phyloP scores from a whole-genome alignment of 2,888 invertebrate species.

The Ligdia adustata region DNA sequence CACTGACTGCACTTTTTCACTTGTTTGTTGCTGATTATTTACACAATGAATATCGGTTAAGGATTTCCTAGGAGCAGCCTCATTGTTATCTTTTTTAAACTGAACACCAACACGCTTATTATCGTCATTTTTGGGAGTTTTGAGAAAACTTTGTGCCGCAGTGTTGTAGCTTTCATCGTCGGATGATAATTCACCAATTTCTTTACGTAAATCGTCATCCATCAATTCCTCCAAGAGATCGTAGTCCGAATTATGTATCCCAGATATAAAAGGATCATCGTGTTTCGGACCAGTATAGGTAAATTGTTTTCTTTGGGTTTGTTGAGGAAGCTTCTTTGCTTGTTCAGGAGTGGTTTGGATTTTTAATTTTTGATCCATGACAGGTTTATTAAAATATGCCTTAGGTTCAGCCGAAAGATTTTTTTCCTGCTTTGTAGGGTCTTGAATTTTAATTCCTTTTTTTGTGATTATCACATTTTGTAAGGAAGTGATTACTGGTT shows the following conservation, averaged over 20 bases:
- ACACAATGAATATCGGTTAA: background rate
- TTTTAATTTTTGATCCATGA: background rate
- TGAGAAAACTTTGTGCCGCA: conserved; percentile 31
- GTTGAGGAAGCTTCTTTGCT: conserved; percentile 22
- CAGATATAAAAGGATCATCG: conserved; percentile 63
- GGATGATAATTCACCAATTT: conserved; percentile 73
- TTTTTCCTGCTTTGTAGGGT: background rate
- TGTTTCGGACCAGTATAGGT: conserved; percentile 40
- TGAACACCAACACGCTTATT: conserved; percentile 23
- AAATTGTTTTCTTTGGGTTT: conserved; percentile 40
- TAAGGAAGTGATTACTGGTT: background rate
- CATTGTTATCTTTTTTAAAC: conserved; percentile 17
- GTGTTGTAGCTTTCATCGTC: conserved; percentile 59
- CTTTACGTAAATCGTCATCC: conserved; percentile 71
- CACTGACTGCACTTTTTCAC: conserved; percentile 2
- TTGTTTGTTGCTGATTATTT: conserved; percentile 3
- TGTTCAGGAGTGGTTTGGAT: background rate
- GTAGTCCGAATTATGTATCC: conserved; percentile 68
- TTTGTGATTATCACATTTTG: conserved; percentile 12
- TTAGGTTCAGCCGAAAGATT: conserved; percentile 5
- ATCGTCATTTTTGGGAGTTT: conserved; percentile 36
- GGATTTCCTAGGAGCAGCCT: background rate
- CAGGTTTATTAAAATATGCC: conserved; percentile 13
- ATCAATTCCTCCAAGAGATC: conserved; percentile 75
- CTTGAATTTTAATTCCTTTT: conserved; percentile 7